These are phyloP conservation scores for Chionoecetes opilio DNA, from an alignment of 1,140 invertebrate genomes.

Conservation along the genomic window DNA sequence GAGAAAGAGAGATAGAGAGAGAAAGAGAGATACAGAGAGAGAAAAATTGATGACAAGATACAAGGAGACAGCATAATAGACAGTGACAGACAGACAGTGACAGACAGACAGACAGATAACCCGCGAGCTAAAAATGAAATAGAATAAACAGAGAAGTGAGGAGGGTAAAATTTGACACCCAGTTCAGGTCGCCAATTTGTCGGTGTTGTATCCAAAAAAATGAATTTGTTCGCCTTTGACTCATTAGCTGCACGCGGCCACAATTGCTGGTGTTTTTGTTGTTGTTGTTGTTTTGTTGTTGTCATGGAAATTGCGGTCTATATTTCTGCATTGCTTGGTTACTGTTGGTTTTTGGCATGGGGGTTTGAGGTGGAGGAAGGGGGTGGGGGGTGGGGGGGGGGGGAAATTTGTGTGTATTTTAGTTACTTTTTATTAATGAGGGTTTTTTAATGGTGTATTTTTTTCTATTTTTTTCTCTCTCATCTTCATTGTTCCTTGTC, in stretches of 20 bases:
- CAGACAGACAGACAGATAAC: neutral
- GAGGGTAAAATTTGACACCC: neutral
- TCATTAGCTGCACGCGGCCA: neutral
- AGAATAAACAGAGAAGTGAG: neutral
- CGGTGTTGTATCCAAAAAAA: neutral
- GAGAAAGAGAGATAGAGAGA: too few species aligned
- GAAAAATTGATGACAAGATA: neutral
- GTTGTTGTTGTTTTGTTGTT: neutral
- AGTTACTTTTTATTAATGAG: too few species aligned
- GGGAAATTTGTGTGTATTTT: too few species aligned
- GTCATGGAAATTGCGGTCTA: too few species aligned
- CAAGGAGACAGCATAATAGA: neutral
- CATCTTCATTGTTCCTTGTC: too few species aligned
- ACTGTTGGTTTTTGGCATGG: neutral
- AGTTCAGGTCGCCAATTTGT: constrained; percentile 7
- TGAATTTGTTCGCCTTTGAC: neutral
- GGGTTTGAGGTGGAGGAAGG: too few species aligned
- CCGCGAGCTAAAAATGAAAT: neutral
- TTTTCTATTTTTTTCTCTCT: neutral
- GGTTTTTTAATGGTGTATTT: neutral
- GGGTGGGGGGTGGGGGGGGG: neutral
- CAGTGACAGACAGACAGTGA: neutral
- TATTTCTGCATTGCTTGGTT: too few species aligned
- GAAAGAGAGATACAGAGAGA: too few species aligned
- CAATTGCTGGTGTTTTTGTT: neutral